phyloP scores from a whole-genome alignment of 2,888 invertebrate genomes.

The Ptilodon capucinus region DNA sequence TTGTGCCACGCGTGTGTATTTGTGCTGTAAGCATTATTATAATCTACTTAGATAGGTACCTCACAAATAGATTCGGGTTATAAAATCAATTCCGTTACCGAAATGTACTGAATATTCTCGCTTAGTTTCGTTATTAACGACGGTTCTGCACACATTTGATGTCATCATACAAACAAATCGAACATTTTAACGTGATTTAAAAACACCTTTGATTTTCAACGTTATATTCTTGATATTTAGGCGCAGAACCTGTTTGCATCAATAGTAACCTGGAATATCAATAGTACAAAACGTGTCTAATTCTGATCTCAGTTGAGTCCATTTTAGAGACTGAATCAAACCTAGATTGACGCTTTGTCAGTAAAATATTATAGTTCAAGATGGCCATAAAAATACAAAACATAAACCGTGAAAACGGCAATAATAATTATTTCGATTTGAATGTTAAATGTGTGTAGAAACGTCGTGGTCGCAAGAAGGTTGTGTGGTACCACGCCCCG shows the following conservation, averaged over 20 bases:
- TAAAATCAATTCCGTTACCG: slow-evolving; percentile 57
- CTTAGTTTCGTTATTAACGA: slow-evolving; percentile 21
- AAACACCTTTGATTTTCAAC: too few species aligned
- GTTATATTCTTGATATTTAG: too few species aligned
- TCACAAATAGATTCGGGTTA: slow-evolving; percentile 31
- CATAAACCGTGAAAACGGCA: slow-evolving; percentile 5
- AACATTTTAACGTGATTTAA: not conserved
- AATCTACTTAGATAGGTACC: slow-evolving; percentile 37
- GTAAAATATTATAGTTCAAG: too few species aligned
- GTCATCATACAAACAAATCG: not conserved
- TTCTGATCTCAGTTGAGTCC: too few species aligned
- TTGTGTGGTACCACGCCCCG: not conserved
- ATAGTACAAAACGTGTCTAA: too few species aligned
- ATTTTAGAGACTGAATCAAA: too few species aligned
- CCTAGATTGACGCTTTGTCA: too few species aligned
- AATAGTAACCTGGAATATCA: too few species aligned
- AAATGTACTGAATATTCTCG: slow-evolving; percentile 33
- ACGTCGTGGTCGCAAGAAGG: not conserved
- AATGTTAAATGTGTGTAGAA: not conserved
- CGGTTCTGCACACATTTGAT: slow-evolving; percentile 25
- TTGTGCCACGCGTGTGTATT: slow-evolving; percentile 54
- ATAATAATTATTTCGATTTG: not conserved
- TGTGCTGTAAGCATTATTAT: slow-evolving; percentile 49
- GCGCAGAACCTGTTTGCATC: too few species aligned
- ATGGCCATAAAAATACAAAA: too few species aligned